Evolutionary conservation across 2,888 invertebrate genomes (phyloP).

Genomic region (Rotaria macrura): DNA sequence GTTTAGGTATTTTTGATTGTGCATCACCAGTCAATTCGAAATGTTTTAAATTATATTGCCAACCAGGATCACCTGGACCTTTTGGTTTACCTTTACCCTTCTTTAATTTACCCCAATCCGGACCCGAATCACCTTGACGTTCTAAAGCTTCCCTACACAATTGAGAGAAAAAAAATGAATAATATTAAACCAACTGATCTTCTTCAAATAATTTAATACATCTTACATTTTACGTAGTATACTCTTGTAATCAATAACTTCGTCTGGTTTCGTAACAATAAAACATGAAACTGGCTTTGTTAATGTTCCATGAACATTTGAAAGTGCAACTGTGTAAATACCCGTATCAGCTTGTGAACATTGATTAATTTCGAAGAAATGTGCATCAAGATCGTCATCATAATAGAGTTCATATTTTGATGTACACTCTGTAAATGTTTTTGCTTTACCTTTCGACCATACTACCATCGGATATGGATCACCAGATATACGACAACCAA

Average conservation of each 20-base stretch:
- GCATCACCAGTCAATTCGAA: slow-evolving; percentile 23
- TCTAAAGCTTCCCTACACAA: neutral
- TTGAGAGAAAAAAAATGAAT: neutral
- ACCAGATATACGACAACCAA: slow-evolving; percentile 45
- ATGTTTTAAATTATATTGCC: slow-evolving; percentile 30
- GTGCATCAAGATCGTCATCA: slow-evolving; percentile 31
- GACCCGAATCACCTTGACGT: neutral
- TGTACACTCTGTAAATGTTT: neutral
- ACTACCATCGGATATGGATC: slow-evolving; percentile 45
- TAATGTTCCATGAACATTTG: slow-evolving; percentile 45
- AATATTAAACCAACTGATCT: no score
- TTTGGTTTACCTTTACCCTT: slow-evolving; percentile 24
- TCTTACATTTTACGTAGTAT: neutral
- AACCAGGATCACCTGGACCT: slow-evolving; percentile 23
- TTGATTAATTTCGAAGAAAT: slow-evolving; percentile 29
- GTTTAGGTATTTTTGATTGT: neutral
- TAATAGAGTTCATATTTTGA: slow-evolving; percentile 24
- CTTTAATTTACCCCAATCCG: slow-evolving; percentile 32
- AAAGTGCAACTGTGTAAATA: slow-evolving; percentile 46
- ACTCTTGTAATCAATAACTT: slow-evolving; percentile 43
- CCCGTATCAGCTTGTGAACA: slow-evolving; percentile 41
- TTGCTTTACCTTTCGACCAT: slow-evolving; percentile 47
- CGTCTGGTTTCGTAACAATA: slow-evolving; percentile 46
- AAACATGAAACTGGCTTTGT: slow-evolving; percentile 47
- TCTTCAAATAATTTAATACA: neutral